Evolutionary conservation across 2,797 vertebrate species (phyloP), one percentile per base, ranked within the genome.

Genomic region (Sarcophilus harrisii): DNA sequence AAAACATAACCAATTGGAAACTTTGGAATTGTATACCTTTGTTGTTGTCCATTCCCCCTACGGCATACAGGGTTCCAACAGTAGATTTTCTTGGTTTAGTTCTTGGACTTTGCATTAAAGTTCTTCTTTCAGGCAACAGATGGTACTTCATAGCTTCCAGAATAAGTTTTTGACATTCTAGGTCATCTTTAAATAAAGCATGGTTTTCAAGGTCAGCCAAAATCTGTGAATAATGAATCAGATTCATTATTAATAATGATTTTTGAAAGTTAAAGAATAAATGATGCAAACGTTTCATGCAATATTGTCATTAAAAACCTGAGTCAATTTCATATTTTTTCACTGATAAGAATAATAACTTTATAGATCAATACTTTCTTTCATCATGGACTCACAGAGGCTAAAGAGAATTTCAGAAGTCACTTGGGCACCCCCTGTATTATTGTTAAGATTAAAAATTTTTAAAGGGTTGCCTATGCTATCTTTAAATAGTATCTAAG

Each of bases 61-160:
- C 99, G 73, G 99, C 99, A 96, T 98, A 99, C 92, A 99, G 96
- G 54, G 98, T 98, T 96, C 99, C 99, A 96, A 99, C 99, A 55
- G 99, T 99, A 96, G 99, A 99, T 97, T 99, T 99, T 97, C 99
- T 99, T 92, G 99, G 99, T 59, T 99, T 99, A 92, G 99, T 99
- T 98, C 99, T 98, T 90, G 99, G 99, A 93, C 99, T 99, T 97
- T 99, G 99, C 99, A 99, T 99, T 27, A 99, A 98, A 96, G 98
- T 99, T 98, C 99, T 98, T 98, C 99, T 99, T 97, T 99, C 99
- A 97, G 99, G 99, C 94, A 99, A 98, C 93, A 99, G 98, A 96
- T 99, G 99, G 13, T 99, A 99, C 96, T 99, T 99, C 99, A 99
- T 99, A 97, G 99, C 99, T 98, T 99, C 99, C 95, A 99, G 97